Base-by-base conservation (phyloP, 2,888 invertebrate genomes). In the Trimorus sp. region DNA sequence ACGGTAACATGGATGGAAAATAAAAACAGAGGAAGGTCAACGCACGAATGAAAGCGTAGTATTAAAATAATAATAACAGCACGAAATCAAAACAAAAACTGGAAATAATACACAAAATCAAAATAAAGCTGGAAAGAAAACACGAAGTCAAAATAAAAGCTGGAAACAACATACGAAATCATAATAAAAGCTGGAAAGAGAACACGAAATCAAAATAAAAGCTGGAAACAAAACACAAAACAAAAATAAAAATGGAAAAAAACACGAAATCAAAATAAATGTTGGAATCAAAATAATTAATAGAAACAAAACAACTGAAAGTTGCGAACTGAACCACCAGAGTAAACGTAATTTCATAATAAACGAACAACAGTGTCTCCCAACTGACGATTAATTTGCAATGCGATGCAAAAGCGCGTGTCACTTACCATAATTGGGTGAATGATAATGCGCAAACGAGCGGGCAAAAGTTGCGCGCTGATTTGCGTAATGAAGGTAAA, bases 401-500 rank as follows among this genome's bases (percentile, higher is more conserved):
- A 42, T 36, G 42, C 38, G 8, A 58, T 42, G 9, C 42, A 38
- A 48, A 40, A 16, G 40, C 12, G 37, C 15, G 49, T 49, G 26
- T 68, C 56, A 15, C 15, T 58, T 56, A 68, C 36, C 69, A 59
- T 51, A 69, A 69, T 69, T 36, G 42, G 42, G 51, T 26, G 62
- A 73, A 73, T 63, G 40, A 54, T 54, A 62, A 73, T 73, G 54
- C 71, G 38, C 16, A 65, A 74, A 49, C 65, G 38, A 8, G 59
- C 51, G 36, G 49, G 16, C 49, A 65, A 78, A 63, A 77, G 62
- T 68, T 42, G 36, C n/a, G 11, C 26, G 36, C 45, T 56, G 8
- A 79, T 69, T 74, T 69, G 69, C 79, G 56, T 69, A 79, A 79
- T 69, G 74, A 69, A 62, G 53, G 42, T 63, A 79, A 74, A 68